These are phyloP conservation scores for Pipistrellus pipistrellus DNA, from an alignment of 2,797 vertebrate species.

Conservation along the genomic window DNA sequence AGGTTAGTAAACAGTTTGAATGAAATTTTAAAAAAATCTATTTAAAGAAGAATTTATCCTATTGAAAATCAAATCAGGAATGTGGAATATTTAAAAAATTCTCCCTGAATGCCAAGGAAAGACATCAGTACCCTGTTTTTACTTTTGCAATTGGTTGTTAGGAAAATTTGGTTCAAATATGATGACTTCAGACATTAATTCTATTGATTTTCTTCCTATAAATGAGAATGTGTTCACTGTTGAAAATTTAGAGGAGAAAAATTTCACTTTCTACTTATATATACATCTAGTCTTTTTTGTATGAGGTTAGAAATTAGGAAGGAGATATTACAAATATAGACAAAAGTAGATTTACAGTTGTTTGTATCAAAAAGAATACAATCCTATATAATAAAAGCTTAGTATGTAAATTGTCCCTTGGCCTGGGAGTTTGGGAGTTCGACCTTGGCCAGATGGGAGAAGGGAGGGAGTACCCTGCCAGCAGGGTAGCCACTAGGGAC, in stretches of 20 bases:
- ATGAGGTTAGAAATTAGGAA: no score
- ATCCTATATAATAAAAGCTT: no score
- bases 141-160: not conserved
- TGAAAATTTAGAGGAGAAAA: conserved; percentile 3
- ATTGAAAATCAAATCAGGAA: conserved; percentile 55
- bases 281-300: not conserved
- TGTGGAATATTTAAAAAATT: not conserved
- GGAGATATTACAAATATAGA: no score
- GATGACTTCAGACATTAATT: not conserved
- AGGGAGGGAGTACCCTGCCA: no score
- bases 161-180: conserved; percentile 53
- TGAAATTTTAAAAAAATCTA: conserved; percentile 45
- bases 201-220: conserved; percentile 48
- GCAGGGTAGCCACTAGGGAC: no score
- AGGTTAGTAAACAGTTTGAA: conserved; percentile 44
- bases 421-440: no score
- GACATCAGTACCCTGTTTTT: not conserved
- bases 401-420: no score
- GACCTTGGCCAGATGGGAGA: no score
- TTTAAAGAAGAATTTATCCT: conserved; percentile 41
- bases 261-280: not conserved
- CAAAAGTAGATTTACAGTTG: no score
- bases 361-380: no score
- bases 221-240: not conserved
- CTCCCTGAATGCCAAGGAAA: not conserved